Conservation (phyloP, 2,113 vertebrate genomes). For the Nothobranchius kuhntae region DNA sequence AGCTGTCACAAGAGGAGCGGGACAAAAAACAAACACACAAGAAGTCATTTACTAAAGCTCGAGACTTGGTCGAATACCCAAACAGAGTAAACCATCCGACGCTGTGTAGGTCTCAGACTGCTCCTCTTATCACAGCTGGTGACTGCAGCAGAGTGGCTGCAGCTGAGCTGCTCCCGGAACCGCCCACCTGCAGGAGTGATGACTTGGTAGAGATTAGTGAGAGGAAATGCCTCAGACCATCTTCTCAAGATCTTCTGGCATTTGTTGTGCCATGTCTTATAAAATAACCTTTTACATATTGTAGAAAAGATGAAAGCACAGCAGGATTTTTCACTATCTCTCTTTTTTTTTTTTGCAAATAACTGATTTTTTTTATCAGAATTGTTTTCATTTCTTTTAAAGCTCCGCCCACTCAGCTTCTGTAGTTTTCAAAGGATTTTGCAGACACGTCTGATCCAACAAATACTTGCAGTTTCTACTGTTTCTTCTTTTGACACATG, state of each 20-base stretch:
- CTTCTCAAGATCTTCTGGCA: background rate
- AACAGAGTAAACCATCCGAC: no score
- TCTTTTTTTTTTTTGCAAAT: background rate
- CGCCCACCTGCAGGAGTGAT: no score
- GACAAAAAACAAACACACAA: no score
- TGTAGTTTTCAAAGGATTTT: conserved; percentile 20
- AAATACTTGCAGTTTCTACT: conserved; percentile 35
- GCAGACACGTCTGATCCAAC: conserved; percentile 37
- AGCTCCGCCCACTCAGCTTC: conserved; percentile 5
- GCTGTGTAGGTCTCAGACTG: no score
- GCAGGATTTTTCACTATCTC: conserved; percentile 22
- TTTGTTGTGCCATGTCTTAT: background rate
- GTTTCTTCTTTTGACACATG: background rate
- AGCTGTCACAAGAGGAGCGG: no score
- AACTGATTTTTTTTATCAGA: background rate
- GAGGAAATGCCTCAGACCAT: no score
- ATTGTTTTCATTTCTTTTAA: conserved; percentile 18
- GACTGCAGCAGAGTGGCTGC: no score
- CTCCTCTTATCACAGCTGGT: no score
- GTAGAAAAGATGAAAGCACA: background rate
- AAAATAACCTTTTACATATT: background rate
- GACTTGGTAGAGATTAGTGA: no score
- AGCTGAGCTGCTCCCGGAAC: no score
- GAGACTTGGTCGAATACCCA: no score
- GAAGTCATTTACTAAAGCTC: no score